Evolutionary conservation across 2,888 invertebrate species (phyloP).

Genomic region (Tinea trinotella): DNA sequence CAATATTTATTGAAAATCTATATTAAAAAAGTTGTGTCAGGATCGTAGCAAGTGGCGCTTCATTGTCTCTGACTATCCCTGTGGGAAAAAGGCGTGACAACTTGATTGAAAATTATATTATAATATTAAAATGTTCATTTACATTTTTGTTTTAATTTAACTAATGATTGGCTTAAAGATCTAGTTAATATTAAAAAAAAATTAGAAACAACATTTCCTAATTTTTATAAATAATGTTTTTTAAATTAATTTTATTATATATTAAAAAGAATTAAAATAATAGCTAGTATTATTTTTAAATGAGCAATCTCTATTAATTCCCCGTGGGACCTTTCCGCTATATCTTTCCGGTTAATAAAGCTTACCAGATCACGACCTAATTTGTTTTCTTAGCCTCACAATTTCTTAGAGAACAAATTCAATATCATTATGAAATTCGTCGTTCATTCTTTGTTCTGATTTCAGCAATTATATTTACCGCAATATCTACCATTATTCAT

Average conservation of each 20-base stretch:
- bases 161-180: no score
- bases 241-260: background rate
- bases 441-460: background rate
- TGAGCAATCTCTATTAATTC: constrained; percentile 12
- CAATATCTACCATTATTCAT: no score
- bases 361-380: constrained; percentile 16
- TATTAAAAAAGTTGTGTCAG: no score
- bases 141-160: no score
- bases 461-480: background rate
- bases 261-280: background rate
- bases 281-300: background rate
- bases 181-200: no score
- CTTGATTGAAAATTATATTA: no score
- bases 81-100: no score
- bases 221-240: background rate
- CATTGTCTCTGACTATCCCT: no score
- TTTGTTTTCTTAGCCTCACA: constrained; percentile 15
- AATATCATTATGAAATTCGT: constrained; percentile 7
- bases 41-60: no score
- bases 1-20: no score
- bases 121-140: no score
- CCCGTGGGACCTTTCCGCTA: background rate
- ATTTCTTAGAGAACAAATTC: constrained; percentile 6
- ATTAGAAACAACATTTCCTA: no score
- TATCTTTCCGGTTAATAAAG: constrained; percentile 18